Evolutionary conservation across 2,888 invertebrate genomes (phyloP), one percentile per base, ranked within the genome.

Genomic region (Cheilosia grossa): DNA sequence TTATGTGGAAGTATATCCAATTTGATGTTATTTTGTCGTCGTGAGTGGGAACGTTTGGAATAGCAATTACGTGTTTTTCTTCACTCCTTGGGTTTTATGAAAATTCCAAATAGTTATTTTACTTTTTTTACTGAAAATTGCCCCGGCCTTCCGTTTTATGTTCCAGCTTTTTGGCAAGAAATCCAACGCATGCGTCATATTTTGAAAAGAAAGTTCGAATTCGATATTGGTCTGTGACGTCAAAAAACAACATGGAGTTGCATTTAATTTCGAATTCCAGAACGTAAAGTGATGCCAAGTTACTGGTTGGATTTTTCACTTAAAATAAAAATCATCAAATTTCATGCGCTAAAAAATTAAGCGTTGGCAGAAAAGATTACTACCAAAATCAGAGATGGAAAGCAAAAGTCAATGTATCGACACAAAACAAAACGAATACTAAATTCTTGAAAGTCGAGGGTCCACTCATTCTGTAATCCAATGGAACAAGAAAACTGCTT

Each of bases 1-100:
- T 89, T 88, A 88, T 88, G 88, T 73, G 87, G 88, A 87, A 37
- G 37, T 13, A 87, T 88, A 83, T 17, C 37, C 56, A 69, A 61
- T 75, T 80, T 70, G 17, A 53, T 24, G 15, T 69, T 75, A 64
- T 47, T 58, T 42, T 33, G 17, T 78, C 64, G 64, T 59, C 74
- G 54, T 69, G 49, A 40, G 53, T 44, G 47, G 15, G 7, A 72
- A 75, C 47, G 75, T 51, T 74, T 37, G 47, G 21, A 58, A 51
- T 66, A 15, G 66, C 19, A 51, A 61, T 51, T 54, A 24, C 30
- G 54, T 54, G 47, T 58, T 85, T 80, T 79, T 49, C 70, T 79
- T 49, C 70, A 70, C 83, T 81, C 33, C 30, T 33, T 53, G 44
- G 42, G 19, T 70, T 59, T 70, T 42, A 27, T 66, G 75, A 81